Evolutionary conservation across 92 coral and sea anemone species (phyloP).

Genomic region (Isaurus tuberculatus): DNA sequence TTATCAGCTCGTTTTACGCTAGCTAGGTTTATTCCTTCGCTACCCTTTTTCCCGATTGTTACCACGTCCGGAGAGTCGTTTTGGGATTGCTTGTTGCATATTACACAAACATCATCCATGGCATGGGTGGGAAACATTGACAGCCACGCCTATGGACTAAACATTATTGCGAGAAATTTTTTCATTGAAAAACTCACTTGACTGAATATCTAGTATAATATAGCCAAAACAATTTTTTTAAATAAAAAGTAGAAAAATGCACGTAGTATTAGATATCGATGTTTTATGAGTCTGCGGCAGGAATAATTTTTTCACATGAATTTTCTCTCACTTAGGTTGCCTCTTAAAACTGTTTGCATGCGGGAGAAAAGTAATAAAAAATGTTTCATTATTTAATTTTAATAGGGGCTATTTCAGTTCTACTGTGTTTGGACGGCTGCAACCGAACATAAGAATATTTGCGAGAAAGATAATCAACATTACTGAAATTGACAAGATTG

Average conservation of each 20-base stretch:
- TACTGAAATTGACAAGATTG: slow-evolving; percentile 2
- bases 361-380: background rate
- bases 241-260: background rate
- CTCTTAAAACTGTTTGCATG: background rate
- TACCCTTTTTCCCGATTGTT: background rate
- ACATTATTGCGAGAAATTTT: background rate
- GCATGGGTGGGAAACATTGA: background rate
- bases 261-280: slow-evolving; percentile 5
- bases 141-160: background rate
- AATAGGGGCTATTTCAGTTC: background rate
- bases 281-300: background rate
- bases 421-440: background rate
- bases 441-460: background rate
- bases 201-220: background rate
- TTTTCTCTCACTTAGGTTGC: background rate
- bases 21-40: background rate
- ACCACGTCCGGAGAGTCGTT: background rate
- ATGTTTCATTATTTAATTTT: background rate
- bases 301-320: background rate
- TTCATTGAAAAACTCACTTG: background rate
- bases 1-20: background rate
- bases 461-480: background rate
- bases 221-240: background rate
- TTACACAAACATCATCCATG: background rate
- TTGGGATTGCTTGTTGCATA: background rate